phyloP scores from a whole-genome alignment of 2,888 invertebrate species.

The Asteroscopus sphinx region DNA sequence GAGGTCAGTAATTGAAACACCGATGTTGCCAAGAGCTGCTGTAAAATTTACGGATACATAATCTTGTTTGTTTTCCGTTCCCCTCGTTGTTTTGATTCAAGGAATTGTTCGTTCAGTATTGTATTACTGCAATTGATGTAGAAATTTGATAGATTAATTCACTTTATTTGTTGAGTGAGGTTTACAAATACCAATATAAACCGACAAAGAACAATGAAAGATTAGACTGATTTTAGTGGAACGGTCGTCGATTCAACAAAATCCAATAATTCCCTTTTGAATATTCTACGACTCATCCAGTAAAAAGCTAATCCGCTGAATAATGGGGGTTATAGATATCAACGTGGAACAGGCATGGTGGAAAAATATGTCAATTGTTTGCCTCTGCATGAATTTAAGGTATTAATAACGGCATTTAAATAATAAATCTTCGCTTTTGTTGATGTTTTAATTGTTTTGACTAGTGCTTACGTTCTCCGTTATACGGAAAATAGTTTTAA shows the following conservation, averaged over 20 bases:
- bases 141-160: constrained; percentile 30
- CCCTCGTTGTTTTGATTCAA: constrained; percentile 40
- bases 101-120: constrained; percentile 34
- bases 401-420: constrained; percentile 73
- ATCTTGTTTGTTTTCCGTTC: constrained; percentile 42
- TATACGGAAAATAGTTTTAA: constrained; percentile 9
- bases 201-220: constrained; percentile 42
- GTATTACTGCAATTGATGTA: constrained; percentile 44
- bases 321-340: constrained; percentile 87
- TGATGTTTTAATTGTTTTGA: constrained; percentile 71
- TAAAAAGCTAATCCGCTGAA: constrained; percentile 88
- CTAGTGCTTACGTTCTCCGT: constrained; percentile 29
- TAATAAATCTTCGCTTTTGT: constrained; percentile 72
- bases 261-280: constrained; percentile 87
- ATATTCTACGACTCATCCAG: constrained; percentile 85
- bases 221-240: constrained; percentile 63
- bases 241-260: constrained; percentile 73
- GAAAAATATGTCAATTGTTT: constrained; percentile 85
- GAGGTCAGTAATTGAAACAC: constrained; percentile 47
- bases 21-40: constrained; percentile 31
- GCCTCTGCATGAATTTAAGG: constrained; percentile 67
- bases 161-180: constrained; percentile 23
- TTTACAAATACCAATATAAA: constrained; percentile 23
- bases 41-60: constrained; percentile 33
- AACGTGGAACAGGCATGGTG: constrained; percentile 79